These are phyloP conservation scores for Conus ventricosus DNA, from an alignment of 1,140 invertebrate genomes.

Conservation along the genomic window DNA sequence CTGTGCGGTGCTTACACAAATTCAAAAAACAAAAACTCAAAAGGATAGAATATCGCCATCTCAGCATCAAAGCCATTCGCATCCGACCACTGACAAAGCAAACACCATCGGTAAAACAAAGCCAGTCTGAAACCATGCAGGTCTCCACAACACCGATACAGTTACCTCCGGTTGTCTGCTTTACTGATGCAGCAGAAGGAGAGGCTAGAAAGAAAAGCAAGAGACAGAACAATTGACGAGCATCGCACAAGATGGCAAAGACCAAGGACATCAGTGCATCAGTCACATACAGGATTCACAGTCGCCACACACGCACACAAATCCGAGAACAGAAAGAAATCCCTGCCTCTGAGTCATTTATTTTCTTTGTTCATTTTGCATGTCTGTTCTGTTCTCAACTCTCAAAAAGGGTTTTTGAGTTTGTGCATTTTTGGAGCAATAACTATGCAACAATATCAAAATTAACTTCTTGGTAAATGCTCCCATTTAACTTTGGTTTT, in stretches of 20 bases:
- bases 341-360: too few species aligned
- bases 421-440: too few species aligned
- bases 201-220: constrained; percentile 13
- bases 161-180: not conserved
- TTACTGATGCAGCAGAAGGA: not conserved
- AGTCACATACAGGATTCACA: not conserved
- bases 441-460: too few species aligned
- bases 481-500: too few species aligned
- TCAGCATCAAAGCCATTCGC: not conserved
- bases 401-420: too few species aligned
- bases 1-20: too few species aligned
- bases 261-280: not conserved
- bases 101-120: not conserved
- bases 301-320: too few species aligned
- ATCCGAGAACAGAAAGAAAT: too few species aligned
- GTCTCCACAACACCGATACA: constrained; percentile 5
- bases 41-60: not conserved
- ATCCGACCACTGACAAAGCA: not conserved
- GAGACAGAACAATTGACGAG: not conserved
- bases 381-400: too few species aligned
- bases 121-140: not conserved
- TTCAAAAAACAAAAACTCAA: too few species aligned
- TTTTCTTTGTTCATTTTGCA: too few species aligned
- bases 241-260: not conserved
- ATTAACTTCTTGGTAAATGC: too few species aligned